A percentile compares a stretch with the other conserved stretches of the same genome.
phyloP scores from a whole-genome alignment of 2,113 vertebrate species.

The Hyaena hyaena region DNA sequence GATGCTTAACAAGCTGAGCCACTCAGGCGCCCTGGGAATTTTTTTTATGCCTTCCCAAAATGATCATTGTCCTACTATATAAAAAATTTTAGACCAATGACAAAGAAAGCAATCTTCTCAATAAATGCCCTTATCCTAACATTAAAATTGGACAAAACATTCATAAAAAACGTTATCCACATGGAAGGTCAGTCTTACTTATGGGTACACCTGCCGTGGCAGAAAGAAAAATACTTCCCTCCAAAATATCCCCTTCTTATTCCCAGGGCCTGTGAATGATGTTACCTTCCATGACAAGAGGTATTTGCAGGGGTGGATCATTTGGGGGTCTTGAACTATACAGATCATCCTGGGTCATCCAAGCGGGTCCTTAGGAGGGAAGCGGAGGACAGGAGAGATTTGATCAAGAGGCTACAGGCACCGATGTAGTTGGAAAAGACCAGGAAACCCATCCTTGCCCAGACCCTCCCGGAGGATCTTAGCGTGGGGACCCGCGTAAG shows the following conservation, averaged over 20 bases:
- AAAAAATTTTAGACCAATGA: neutral
- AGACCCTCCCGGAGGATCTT: neutral
- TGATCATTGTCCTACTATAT: neutral
- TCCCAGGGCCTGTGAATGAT: neutral
- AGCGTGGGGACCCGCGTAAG: neutral
- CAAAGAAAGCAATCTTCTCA: neutral
- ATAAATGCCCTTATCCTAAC: neutral
- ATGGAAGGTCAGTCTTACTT: neutral
- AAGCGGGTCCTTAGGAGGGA: neutral
- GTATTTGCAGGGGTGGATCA: rapidly evolving
- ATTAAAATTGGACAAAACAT: neutral
- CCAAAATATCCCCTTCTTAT: neutral
- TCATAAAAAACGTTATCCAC: neutral
- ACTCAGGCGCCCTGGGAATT: neutral
- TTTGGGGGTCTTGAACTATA: neutral
- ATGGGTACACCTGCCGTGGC: neutral
- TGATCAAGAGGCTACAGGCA: too few species aligned
- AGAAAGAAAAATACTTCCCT: neutral
- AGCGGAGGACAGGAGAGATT: neutral
- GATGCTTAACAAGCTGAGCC: too few species aligned
- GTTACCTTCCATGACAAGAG: neutral
- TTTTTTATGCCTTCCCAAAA: neutral
- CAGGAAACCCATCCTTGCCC: too few species aligned
- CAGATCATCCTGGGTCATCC: neutral
- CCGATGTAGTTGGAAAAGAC: rapidly evolving